These are phyloP conservation scores for Drosophila murphyi DNA, from an alignment of 1,140 invertebrate genomes.

Conservation along the genomic window DNA sequence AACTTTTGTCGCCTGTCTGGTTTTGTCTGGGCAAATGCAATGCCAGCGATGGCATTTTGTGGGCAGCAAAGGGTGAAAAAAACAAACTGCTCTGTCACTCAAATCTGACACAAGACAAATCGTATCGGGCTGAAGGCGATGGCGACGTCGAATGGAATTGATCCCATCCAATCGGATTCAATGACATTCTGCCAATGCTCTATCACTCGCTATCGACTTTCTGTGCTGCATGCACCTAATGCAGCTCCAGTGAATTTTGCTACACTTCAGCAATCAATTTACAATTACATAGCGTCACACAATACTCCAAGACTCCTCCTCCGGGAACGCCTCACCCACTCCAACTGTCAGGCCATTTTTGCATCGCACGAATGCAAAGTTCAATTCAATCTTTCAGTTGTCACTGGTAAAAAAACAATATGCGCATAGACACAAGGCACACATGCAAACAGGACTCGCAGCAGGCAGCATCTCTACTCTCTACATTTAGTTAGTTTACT, in stretches of 20 bases:
- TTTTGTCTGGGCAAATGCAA: conserved; percentile 23
- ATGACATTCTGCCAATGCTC: conserved; percentile 24
- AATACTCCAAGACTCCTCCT: conserved; percentile 19
- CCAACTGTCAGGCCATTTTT: conserved; percentile 3
- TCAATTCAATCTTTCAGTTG: conserved; percentile 82
- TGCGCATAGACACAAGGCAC: conserved; percentile 23
- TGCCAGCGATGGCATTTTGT: conserved; percentile 1
- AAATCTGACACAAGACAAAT: conserved; percentile 82
- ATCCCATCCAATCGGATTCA: conserved; percentile 62
- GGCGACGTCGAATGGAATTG: conserved; percentile 47
- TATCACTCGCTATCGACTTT: not conserved
- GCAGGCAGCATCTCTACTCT: not conserved
- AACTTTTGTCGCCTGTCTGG: conserved; percentile 50
- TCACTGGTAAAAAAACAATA: conserved; percentile 77
- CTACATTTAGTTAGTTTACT: conserved; percentile 31
- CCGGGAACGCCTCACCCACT: not conserved
- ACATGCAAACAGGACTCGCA: not conserved
- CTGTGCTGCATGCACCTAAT: not conserved
- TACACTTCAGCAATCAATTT: conserved; percentile 79
- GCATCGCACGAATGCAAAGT: conserved; percentile 62
- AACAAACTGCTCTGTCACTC: conserved; percentile 80
- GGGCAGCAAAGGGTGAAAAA: conserved; percentile 26
- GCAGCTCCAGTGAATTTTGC: conserved; percentile 55
- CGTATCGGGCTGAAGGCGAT: conserved; percentile 51
- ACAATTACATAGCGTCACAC: conserved; percentile 64